These are phyloP conservation scores for Leptinotarsa haldemani DNA, from an alignment of 2,888 invertebrate species.

Conservation along the genomic window DNA sequence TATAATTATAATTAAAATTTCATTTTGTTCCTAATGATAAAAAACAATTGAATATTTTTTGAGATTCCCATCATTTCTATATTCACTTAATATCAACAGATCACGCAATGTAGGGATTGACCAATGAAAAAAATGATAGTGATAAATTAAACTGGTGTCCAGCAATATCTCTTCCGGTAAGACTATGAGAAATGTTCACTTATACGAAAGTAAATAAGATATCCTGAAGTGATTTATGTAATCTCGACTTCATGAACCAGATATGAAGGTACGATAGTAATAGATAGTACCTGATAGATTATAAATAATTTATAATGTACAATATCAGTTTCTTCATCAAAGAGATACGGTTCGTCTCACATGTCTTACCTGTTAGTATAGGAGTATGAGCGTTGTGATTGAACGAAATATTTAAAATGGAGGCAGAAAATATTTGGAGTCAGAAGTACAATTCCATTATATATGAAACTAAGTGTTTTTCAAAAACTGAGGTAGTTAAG, in stretches of 20 bases:
- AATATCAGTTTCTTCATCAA: neutral
- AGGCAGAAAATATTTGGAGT: neutral
- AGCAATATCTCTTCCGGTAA: constrained; percentile 8
- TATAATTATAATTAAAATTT: too few relatives aligned
- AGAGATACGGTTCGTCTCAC: neutral
- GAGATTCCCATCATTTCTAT: too few relatives aligned
- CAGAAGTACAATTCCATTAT: neutral
- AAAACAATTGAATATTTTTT: too few relatives aligned
- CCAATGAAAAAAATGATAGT: constrained; percentile 16
- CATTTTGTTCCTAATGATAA: too few relatives aligned
- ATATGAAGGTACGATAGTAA: constrained; percentile 11
- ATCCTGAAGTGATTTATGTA: neutral
- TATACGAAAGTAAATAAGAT: constrained; percentile 12
- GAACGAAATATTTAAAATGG: neutral
- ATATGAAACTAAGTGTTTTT: neutral
- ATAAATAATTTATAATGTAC: constrained; percentile 15
- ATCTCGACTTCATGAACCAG: constrained; percentile 5
- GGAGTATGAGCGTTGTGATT: neutral
- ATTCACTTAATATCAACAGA: neutral
- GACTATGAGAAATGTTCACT: constrained; percentile 8
- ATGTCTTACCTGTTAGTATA: neutral
- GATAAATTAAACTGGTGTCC: neutral
- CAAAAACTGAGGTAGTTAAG: neutral
- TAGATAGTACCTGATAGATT: constrained; percentile 1
- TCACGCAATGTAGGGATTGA: constrained; percentile 1